Conservation (phyloP, 2,888 invertebrate genomes). For the Sinotaia quadrata region DNA sequence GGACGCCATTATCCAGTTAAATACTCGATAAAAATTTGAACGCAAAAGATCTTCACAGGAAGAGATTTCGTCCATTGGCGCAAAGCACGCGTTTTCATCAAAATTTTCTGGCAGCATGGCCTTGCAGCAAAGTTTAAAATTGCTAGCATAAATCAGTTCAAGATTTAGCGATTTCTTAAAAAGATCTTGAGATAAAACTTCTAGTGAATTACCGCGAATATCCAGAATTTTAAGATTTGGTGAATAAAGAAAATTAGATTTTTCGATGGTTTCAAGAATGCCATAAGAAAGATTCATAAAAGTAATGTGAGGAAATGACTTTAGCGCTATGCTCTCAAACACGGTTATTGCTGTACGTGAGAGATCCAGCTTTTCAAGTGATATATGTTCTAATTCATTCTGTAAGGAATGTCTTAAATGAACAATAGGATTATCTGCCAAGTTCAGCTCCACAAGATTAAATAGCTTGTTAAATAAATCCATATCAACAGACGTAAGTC, state of each 20-base stretch:
- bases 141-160: neutral
- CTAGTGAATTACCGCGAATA: neutral
- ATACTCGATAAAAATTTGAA: neutral
- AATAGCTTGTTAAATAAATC: neutral
- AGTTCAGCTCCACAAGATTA: slow-evolving; percentile 9
- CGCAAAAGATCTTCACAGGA: slow-evolving; percentile 13
- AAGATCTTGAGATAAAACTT: neutral
- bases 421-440: too few relatives aligned
- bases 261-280: neutral
- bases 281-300: neutral
- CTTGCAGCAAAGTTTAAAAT: slow-evolving; percentile 10
- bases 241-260: neutral
- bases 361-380: neutral
- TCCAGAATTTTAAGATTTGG: neutral
- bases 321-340: neutral
- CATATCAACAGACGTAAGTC: neutral
- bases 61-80: slow-evolving; percentile 13
- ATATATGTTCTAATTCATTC: neutral
- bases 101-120: neutral
- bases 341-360: neutral
- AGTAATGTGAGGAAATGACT: neutral
- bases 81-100: neutral
- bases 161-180: neutral
- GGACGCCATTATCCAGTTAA: slow-evolving; percentile 1
- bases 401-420: too few relatives aligned